These are phyloP conservation scores for Myotis pilosus DNA, from an alignment of 2,797 vertebrate genomes.

Conservation along the genomic window DNA sequence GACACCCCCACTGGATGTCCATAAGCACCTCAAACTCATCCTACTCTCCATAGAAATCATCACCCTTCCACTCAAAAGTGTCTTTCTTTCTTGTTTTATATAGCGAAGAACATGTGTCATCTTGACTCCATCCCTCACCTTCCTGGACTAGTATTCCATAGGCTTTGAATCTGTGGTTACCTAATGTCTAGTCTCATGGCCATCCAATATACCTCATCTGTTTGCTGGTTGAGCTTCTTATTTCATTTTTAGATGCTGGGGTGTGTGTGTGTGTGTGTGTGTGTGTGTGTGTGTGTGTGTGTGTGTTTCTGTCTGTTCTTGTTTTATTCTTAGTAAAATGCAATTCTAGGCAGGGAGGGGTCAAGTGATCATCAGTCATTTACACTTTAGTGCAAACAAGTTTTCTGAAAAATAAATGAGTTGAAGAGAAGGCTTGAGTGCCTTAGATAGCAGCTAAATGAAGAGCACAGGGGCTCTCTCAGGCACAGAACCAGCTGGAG, in stretches of 20 bases:
- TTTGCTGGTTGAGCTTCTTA: background rate
- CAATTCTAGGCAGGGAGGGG: background rate
- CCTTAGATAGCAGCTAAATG: background rate
- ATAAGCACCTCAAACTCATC: background rate
- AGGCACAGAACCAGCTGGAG: background rate
- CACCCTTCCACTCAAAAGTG: background rate
- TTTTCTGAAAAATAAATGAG: background rate
- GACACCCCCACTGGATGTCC: background rate
- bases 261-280: background rate
- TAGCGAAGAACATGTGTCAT: background rate
- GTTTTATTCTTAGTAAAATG: slow-evolving; percentile 32
- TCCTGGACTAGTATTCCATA: background rate
- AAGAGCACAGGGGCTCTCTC: background rate
- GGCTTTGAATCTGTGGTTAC: background rate
- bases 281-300: background rate
- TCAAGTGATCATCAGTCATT: background rate
- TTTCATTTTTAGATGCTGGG: background rate
- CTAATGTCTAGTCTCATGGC: background rate
- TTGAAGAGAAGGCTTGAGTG: background rate
- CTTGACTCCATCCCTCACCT: background rate
- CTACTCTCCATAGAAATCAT: background rate
- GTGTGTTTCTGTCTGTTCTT: background rate
- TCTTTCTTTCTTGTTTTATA: background rate
- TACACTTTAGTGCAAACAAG: slow-evolving; percentile 1
- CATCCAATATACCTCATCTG: background rate